Evolutionary conservation across 2,113 vertebrate genomes (phyloP).

Genomic region (Laticauda laticaudata): DNA sequence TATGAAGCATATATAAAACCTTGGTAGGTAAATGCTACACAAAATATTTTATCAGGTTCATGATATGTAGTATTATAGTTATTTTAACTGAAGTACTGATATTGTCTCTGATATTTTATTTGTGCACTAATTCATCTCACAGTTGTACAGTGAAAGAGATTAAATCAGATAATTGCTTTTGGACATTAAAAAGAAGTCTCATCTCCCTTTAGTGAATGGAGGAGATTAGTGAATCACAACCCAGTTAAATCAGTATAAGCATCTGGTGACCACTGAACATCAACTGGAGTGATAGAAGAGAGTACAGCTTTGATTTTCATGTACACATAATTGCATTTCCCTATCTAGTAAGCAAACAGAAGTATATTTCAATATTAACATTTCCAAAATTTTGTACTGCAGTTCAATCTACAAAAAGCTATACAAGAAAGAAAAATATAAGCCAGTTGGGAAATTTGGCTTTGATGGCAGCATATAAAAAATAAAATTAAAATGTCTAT

Average conservation of each 20-base stretch:
- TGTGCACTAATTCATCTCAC: slow-evolving; percentile 4
- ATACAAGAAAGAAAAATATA: neutral
- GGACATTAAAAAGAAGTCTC: neutral
- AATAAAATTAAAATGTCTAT: neutral
- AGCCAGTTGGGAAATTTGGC: neutral
- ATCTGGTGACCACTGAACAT: neutral
- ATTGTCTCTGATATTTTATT: neutral
- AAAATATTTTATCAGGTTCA: neutral
- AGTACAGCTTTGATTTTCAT: neutral
- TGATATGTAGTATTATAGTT: neutral
- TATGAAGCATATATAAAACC: neutral
- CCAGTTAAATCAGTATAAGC: neutral
- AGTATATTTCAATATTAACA: neutral
- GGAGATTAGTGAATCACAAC: slow-evolving; percentile 11
- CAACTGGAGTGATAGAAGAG: neutral
- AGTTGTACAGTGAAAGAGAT: neutral
- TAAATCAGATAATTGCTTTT: slow-evolving; percentile 7
- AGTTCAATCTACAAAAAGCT: neutral
- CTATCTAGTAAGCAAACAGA: neutral
- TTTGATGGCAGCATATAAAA: neutral
- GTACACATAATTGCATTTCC: neutral
- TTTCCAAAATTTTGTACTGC: neutral
- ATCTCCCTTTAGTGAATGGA: neutral
- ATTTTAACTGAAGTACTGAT: neutral
- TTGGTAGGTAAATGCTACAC: neutral